Evolutionary conservation across 2,797 vertebrate species (phyloP).

Genomic region (Hephaestus fuliginosus): DNA sequence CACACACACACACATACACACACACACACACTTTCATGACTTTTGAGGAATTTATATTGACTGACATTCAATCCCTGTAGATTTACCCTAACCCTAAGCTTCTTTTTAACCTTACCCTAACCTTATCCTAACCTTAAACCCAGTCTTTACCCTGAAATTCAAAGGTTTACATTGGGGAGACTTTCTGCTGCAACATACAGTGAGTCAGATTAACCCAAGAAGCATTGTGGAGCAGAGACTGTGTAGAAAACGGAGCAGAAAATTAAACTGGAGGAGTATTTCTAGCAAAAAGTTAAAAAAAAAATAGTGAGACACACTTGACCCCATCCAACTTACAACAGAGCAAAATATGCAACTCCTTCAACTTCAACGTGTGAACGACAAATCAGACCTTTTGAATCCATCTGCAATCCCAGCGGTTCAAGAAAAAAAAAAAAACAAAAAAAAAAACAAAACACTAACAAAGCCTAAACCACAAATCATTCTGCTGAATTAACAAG

Average conservation of each 20-base stretch:
- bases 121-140: too few relatives aligned
- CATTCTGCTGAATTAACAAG: slow-evolving; percentile 51
- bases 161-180: too few relatives aligned
- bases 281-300: neutral
- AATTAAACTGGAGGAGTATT: neutral
- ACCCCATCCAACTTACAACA: neutral
- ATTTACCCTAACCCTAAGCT: too few relatives aligned
- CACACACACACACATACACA: slow-evolving; percentile 21
- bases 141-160: too few relatives aligned
- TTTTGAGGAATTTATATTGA: too few relatives aligned
- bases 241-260: neutral
- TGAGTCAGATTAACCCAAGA: slow-evolving; percentile 41
- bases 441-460: neutral
- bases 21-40: neutral
- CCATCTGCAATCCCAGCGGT: slow-evolving; percentile 10
- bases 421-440: too few relatives aligned
- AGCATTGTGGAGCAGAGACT: slow-evolving; percentile 7
- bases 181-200: slow-evolving; percentile 20
- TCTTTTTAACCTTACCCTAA: too few relatives aligned
- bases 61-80: too few relatives aligned
- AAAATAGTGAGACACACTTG: too few relatives aligned
- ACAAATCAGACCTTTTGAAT: slow-evolving; percentile 29
- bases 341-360: neutral
- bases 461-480: slow-evolving; percentile 18
- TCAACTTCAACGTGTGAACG: neutral